Percentiles rank a stretch among this genome's conserved stretches.
phyloP scores from a whole-genome alignment of 2,797 vertebrate genomes.

The Xyrichtys novacula region DNA sequence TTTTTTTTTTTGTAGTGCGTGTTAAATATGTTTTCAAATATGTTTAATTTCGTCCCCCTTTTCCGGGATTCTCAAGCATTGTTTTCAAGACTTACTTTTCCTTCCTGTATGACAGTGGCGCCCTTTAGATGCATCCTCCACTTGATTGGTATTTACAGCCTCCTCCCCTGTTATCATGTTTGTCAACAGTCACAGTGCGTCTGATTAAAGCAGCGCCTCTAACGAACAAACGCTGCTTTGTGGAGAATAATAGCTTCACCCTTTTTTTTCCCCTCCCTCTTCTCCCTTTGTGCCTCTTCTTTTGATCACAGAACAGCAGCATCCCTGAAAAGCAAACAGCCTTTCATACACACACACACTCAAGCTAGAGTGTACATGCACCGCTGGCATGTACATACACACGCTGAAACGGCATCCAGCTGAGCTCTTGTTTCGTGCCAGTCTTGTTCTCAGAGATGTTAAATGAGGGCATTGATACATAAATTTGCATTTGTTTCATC shows the following conservation, averaged over 20 bases:
- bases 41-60: neutral
- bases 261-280: constrained; percentile 1
- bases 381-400: constrained; percentile 21
- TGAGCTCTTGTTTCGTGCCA: constrained; percentile 58
- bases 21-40: neutral
- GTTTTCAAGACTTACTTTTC: neutral
- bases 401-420: constrained; percentile 46
- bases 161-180: constrained; percentile 32
- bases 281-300: constrained; percentile 49
- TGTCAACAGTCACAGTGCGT: constrained; percentile 35
- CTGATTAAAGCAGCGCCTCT: constrained; percentile 57
- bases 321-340: constrained; percentile 68
- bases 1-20: neutral
- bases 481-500: constrained; percentile 77
- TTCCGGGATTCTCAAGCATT: neutral
- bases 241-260: constrained; percentile 47
- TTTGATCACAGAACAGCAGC: constrained; percentile 66
- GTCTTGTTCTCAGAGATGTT: constrained; percentile 57
- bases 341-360: constrained; percentile 35
- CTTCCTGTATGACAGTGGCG: neutral
- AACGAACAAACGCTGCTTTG: constrained; percentile 42
- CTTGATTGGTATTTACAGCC: constrained; percentile 27
- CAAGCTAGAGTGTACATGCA: neutral
- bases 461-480: constrained; percentile 76
- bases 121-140: neutral